Conservation (phyloP, 1,140 invertebrate species). For the Pristionchus pacificus region DNA sequence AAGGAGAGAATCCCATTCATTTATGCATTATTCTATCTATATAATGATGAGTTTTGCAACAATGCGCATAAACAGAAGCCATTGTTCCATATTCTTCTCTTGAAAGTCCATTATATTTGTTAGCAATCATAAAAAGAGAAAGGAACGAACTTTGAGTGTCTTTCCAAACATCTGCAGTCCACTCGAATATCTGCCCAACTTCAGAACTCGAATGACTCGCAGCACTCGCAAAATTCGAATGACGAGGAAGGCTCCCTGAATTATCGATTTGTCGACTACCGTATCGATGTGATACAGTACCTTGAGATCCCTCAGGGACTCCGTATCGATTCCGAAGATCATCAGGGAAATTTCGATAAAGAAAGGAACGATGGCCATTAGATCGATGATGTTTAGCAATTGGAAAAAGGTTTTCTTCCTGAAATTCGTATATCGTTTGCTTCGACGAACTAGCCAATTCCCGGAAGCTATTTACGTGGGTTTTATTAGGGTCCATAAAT, state of each 20-base stretch:
- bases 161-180: slow-evolving; percentile 50
- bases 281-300: background rate
- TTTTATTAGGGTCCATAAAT: too few species aligned
- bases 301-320: slow-evolving; percentile 60
- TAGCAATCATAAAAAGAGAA: background rate
- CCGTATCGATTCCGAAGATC: slow-evolving; percentile 59
- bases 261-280: background rate
- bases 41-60: too few species aligned
- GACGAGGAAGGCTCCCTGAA: slow-evolving; percentile 46
- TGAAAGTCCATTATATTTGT: background rate
- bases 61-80: too few species aligned
- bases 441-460: too few species aligned
- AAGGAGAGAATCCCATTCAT: slow-evolving; percentile 12
- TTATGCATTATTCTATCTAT: background rate
- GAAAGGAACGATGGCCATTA: slow-evolving; percentile 49
- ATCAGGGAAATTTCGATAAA: slow-evolving; percentile 59
- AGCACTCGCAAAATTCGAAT: slow-evolving; percentile 49
- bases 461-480: too few species aligned
- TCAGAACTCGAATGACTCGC: slow-evolving; percentile 45
- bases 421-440: background rate
- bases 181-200: slow-evolving; percentile 44
- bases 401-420: slow-evolving; percentile 36
- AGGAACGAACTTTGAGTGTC: slow-evolving; percentile 34
- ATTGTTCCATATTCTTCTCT: too few species aligned
- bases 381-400: slow-evolving; percentile 48